phyloP scores from a whole-genome alignment of 2,888 invertebrate genomes.

The Drosophila glabriapex region DNA sequence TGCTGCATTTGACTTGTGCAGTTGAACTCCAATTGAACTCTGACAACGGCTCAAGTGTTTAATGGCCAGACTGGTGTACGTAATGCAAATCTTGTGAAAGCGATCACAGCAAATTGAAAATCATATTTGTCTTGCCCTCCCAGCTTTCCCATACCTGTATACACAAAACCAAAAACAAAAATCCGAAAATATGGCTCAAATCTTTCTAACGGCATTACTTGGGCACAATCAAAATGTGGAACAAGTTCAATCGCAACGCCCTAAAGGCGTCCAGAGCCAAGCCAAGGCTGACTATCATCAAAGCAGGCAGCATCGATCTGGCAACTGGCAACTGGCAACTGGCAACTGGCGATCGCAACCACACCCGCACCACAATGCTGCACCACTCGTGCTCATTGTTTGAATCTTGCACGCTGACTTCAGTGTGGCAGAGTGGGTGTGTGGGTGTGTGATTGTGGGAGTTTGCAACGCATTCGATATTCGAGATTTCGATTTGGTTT shows the following conservation, averaged over 20 bases:
- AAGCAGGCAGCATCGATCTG: slow-evolving; percentile 68
- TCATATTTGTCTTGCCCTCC: slow-evolving; percentile 75
- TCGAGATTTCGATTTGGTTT: slow-evolving; percentile 13
- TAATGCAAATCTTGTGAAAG: slow-evolving; percentile 77
- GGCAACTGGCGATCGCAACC: slow-evolving; percentile 43
- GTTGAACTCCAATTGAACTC: slow-evolving; percentile 71
- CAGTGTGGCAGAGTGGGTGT: slow-evolving; percentile 45
- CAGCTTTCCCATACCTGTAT: slow-evolving; percentile 39
- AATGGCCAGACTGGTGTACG: slow-evolving; percentile 47
- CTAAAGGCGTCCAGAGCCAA: slow-evolving; percentile 52
- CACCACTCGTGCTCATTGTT: slow-evolving; percentile 68
- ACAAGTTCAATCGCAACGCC: slow-evolving; percentile 82
- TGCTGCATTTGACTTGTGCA: slow-evolving; percentile 11
- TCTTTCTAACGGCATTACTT: slow-evolving; percentile 59
- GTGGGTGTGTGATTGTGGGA: slow-evolving; percentile 23
- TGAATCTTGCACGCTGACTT: slow-evolving; percentile 28
- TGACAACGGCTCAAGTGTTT: slow-evolving; percentile 68
- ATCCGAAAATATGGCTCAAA: background rate
- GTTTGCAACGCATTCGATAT: slow-evolving; percentile 24
- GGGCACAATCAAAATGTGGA: slow-evolving; percentile 80
- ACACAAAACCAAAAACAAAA: background rate
- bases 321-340: slow-evolving; percentile 29
- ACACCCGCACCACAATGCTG: slow-evolving; percentile 38
- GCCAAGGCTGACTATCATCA: slow-evolving; percentile 70
- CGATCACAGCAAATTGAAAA: slow-evolving; percentile 77